Percentiles rank a stretch among this genome's conserved stretches.
These are phyloP conservation scores for Echiichthys vipera DNA, from an alignment of 2,797 vertebrate species.

Conservation along the genomic window DNA sequence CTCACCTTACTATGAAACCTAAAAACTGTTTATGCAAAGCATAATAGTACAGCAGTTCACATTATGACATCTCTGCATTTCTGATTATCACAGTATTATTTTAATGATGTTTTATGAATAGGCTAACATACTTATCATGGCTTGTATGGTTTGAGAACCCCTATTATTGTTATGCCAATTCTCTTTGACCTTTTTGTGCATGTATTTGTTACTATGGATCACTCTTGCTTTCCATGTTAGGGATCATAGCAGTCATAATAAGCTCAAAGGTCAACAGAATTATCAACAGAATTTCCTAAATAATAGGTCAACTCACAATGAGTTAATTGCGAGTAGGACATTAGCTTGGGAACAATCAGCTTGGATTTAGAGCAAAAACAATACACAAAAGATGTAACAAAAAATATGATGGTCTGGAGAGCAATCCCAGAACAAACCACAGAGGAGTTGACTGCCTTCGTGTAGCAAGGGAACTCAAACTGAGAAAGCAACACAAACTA, in stretches of 20 bases:
- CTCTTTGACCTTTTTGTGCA: too few species aligned
- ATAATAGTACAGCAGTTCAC: too few species aligned
- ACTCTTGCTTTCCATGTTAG: slow-evolving; percentile 1
- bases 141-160: neutral
- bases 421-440: neutral
- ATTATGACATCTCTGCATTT: neutral
- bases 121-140: too few species aligned
- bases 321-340: neutral
- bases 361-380: slow-evolving; percentile 5
- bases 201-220: neutral
- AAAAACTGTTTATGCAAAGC: too few species aligned
- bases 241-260: neutral
- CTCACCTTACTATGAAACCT: too few species aligned
- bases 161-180: neutral
- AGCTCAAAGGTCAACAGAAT: slow-evolving; percentile 11
- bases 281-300: neutral
- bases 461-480: neutral
- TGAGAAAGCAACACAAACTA: neutral
- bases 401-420: neutral
- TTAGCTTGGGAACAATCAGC: neutral
- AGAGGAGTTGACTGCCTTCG: neutral
- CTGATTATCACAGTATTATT: neutral
- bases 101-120: too few species aligned
- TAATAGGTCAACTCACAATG: too few species aligned
- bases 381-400: neutral